Evolutionary conservation across 2,888 invertebrate species (phyloP).

Genomic region (Hydraecia micacea): DNA sequence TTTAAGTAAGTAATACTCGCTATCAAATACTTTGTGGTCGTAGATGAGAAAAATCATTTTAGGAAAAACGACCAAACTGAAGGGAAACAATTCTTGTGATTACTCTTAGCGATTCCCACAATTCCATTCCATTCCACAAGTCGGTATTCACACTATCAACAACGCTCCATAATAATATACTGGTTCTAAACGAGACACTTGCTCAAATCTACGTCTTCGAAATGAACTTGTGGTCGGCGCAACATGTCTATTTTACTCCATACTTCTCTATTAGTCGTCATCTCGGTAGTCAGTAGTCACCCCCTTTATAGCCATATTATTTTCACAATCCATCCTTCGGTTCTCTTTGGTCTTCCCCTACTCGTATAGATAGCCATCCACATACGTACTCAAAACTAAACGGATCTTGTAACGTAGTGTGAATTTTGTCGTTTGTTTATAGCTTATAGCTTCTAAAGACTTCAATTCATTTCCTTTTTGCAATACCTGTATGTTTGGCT

Average conservation of each 20-base stretch:
- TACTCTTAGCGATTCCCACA: conserved; percentile 23
- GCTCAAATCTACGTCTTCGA: not conserved
- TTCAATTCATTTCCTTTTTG: conserved; percentile 29
- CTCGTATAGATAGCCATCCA: not conserved
- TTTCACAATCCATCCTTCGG: not conserved
- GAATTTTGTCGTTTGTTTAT: conserved; percentile 21
- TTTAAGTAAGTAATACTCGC: not conserved
- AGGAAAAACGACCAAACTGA: not conserved
- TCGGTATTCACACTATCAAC: conserved; percentile 9
- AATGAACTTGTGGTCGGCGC: not conserved
- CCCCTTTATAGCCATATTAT: not conserved
- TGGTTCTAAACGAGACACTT: not conserved
- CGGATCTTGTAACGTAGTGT: conserved; percentile 13
- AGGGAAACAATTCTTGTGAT: conserved; percentile 23
- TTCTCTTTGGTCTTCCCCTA: not conserved
- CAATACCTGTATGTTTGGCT: conserved; percentile 24
- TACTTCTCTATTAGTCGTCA: not conserved
- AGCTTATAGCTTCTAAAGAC: conserved; percentile 8
- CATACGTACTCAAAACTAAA: not conserved
- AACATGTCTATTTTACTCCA: no score
- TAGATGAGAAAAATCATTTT: not conserved
- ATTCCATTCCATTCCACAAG: not conserved
- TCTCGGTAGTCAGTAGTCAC: not conserved
- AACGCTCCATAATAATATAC: not conserved
- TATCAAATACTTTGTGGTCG: not conserved